Conservation (phyloP, 2,797 vertebrate species). For the Mormyrus hasselquistii region DNA sequence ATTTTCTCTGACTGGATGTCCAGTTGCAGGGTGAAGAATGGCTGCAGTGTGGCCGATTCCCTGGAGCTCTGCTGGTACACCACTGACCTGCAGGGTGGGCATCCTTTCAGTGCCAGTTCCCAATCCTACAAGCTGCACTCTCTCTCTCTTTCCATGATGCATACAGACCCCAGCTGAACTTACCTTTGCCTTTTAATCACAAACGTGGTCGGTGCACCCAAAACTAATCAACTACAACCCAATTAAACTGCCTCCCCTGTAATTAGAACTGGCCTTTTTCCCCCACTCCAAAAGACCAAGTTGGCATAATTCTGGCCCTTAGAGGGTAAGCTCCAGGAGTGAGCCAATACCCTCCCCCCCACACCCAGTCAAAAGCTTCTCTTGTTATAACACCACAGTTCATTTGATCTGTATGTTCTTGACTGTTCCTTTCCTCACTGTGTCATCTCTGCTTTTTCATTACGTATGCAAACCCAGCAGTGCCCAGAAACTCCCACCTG, state of each 20-base stretch:
- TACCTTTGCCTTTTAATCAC: background rate
- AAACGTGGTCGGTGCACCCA: background rate
- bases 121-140: background rate
- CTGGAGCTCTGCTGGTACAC: slow-evolving; percentile 98
- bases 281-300: background rate
- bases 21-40: slow-evolving; percentile 94
- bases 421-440: background rate
- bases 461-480: background rate
- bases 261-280: background rate
- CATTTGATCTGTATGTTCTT: background rate
- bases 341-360: background rate
- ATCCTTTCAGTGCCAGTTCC: background rate
- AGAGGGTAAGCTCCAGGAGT: background rate
- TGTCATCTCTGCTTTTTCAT: background rate
- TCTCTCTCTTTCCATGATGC: background rate
- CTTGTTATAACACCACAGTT: background rate
- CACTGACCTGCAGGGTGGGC: slow-evolving; percentile 70
- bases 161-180: background rate
- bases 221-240: background rate
- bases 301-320: background rate
- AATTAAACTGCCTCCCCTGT: background rate
- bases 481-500: slow-evolving; percentile 61
- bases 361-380: background rate
- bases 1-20: slow-evolving; percentile 98
- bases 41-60: slow-evolving; percentile 94